These are phyloP conservation scores for Hemiprocne comata DNA, from an alignment of 2,113 vertebrate species.

Conservation along the genomic window DNA sequence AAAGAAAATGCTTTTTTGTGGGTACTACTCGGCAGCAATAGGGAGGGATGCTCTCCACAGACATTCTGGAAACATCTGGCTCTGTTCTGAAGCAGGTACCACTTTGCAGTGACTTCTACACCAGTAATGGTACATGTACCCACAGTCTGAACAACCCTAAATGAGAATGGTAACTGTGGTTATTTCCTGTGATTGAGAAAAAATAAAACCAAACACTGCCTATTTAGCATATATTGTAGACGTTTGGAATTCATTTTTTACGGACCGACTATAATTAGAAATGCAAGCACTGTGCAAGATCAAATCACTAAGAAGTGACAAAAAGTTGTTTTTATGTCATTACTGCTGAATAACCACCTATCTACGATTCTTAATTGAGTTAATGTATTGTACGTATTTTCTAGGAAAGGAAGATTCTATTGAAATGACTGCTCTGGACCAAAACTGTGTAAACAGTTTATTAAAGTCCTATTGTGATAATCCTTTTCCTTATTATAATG, in stretches of 20 bases:
- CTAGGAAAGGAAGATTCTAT: background rate
- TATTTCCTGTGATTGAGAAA: conserved; percentile 9
- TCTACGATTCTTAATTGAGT: conserved; percentile 53
- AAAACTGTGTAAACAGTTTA: conserved; percentile 20
- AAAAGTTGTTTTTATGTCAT: conserved; percentile 54
- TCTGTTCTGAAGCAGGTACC: background rate
- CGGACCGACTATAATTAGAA: conserved; percentile 58
- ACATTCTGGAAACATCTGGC: background rate
- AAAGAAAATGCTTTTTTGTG: background rate
- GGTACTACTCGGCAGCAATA: background rate
- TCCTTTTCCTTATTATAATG: background rate
- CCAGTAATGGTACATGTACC: background rate
- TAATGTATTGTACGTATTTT: conserved; percentile 19
- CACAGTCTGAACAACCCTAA: background rate
- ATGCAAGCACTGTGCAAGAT: conserved; percentile 12
- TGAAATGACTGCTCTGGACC: background rate
- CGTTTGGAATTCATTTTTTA: conserved; percentile 45
- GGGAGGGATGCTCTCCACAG: background rate
- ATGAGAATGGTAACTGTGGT: conserved; percentile 13
- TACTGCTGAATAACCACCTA: conserved; percentile 31
- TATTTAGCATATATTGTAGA: background rate
- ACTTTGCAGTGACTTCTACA: background rate
- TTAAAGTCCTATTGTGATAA: conserved; percentile 32
- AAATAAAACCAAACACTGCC: conserved; percentile 27
- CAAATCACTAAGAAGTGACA: conserved; percentile 47